Evolutionary conservation across 2,113 vertebrate genomes (phyloP), one percentile per base, ranked within the genome.

Genomic region (Micromys minutus): DNA sequence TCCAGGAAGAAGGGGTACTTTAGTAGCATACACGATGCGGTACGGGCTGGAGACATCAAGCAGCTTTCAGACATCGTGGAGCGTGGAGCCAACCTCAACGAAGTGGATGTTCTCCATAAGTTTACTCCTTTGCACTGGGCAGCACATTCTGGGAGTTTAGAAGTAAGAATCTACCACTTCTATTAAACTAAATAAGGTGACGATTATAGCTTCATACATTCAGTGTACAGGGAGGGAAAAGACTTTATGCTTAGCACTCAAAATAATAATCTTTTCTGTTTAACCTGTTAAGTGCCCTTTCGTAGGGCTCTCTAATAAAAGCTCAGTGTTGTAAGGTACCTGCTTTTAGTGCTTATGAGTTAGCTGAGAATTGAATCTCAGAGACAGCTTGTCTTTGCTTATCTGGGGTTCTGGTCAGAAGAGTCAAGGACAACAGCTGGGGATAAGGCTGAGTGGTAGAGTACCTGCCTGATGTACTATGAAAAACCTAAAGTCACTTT

Each of bases 61-160:
- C 97, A 98, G 63, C 98, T 99, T 89, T 98, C 96, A 0, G 91
- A 95, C 24, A 97, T 98, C 80, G 97, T 98, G 90, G 97, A 97
- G 77, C 92, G 36, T 19, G 98, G 98, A 95, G 93, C 96, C 13
- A 92, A 34, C 84, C 95, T 99, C 88, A 98, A 99, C 3, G 98
- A 98, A 80, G 97, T 98, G 90, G 99, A 99, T 97, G 67, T 80
- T 57, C 94, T 98, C 65, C 98, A 99, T 95, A 98, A 98, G 75
- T 98, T 99, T 94, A 98, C 98, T 55, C 98, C 98, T 0, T 97
- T 99, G 95, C 99, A 99, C 57, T 98, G 98, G 97, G 99, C 99
- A 89, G 98, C 98, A 11, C 98, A 99, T 96, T 98, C 98, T n/a
- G 99, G 99, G 94, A 99, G 99, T 90, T 95, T 99, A 96, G 98